Conservation (phyloP, 2,888 invertebrate species). For the Drosophila fungiperda region DNA sequence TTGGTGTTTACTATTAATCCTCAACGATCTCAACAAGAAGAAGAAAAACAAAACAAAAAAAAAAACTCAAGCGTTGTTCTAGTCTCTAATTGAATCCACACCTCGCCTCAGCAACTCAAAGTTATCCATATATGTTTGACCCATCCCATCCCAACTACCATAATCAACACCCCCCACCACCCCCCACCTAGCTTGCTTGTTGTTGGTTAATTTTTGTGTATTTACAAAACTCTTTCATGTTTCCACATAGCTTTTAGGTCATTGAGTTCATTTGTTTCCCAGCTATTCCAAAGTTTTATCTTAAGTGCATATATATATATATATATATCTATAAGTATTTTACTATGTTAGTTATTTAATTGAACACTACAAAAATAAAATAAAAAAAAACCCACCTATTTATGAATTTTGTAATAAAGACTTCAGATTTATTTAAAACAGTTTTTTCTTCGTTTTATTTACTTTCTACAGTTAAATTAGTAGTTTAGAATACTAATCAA, state of each 20-base stretch:
- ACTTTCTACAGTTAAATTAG: background rate
- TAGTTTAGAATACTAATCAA: background rate
- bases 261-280: conserved; percentile 61
- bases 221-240: conserved; percentile 49
- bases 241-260: conserved; percentile 59
- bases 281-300: conserved; percentile 75
- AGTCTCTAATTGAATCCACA: conserved; percentile 74
- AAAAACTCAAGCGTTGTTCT: conserved; percentile 81
- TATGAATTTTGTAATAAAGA: conserved; percentile 71
- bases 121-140: conserved; percentile 27
- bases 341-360: conserved; percentile 44
- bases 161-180: background rate
- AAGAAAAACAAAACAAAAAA: background rate
- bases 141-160: conserved; percentile 4
- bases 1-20: conserved; percentile 70
- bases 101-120: conserved; percentile 27
- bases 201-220: conserved; percentile 38
- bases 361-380: conserved; percentile 7
- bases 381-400: conserved; percentile 69
- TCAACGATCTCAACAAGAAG: conserved; percentile 34
- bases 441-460: no score
- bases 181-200: conserved; percentile 48
- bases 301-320: conserved; percentile 39
- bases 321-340: conserved; percentile 25
- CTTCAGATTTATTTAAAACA: conserved; percentile 15